Evolutionary conservation across 2,797 vertebrate species (phyloP), one percentile per base, ranked within the genome.

Genomic region (Neoniphon sammara): DNA sequence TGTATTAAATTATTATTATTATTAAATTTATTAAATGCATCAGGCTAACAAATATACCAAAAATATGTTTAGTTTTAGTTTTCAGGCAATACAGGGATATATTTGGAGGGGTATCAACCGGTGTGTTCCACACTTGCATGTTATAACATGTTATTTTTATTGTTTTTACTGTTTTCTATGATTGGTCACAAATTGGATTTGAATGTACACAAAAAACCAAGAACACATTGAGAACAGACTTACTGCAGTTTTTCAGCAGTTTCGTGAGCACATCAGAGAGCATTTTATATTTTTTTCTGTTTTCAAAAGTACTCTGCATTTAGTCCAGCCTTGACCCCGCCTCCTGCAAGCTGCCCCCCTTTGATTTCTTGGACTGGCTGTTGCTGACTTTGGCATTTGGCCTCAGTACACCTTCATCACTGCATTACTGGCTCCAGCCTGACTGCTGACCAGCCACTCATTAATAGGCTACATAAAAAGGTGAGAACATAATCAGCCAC

Each of bases 401-500:
- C 59, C n/a, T 70, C 10, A 12, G 27, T 7, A 47, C 11, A 36
- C 20, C 27, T 20, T 79, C 14, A 34, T 36, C 18, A 47, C 53
- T 57, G 53, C 57, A 34, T 39, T 3, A 39, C 3, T 30, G 42
- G 7, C n/a, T 44, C 0, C 20, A 4, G 21, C 11, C 52, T 47
- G 7, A 50, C 2, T 53, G 70, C 39, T 31, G 20, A 64, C 39
- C n/a, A 54, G 62, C 59, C 25, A 25, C 15, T 55, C 18, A 14
- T 65, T 56, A 34, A 74, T 39, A 66, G 12, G 21, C 31, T 46
- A 23, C 30, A 56, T 39, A 25, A 80, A 62, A 57, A 66, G 49
- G 4, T 63, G 66, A 66, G 23, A 62, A 78, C 39, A 46, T 70
- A 47, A 67, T 57, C 46, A 25, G 30, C 50, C 58, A 53, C 42